phyloP scores from a whole-genome alignment of 2,113 vertebrate species.

The Syrmaticus mikado region DNA sequence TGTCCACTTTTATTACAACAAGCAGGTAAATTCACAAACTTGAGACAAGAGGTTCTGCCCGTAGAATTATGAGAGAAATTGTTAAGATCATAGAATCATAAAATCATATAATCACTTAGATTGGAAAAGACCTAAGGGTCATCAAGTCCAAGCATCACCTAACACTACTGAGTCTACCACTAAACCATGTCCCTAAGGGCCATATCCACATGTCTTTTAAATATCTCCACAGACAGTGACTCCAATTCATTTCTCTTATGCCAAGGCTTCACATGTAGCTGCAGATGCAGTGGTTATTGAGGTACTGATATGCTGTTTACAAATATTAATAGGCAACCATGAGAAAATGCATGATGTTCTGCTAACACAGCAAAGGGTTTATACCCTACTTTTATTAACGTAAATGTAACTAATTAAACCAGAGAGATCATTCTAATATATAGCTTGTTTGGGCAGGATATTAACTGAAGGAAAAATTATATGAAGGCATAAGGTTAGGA shows the following conservation, averaged over 20 bases:
- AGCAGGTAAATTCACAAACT: not conserved
- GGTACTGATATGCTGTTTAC: not conserved
- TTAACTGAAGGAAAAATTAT: slow-evolving; percentile 53
- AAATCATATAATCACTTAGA: not conserved
- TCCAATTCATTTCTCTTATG: not conserved
- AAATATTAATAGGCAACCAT: slow-evolving; percentile 7
- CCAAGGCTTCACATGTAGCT: not conserved
- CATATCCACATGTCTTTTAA: not conserved
- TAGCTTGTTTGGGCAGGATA: slow-evolving; percentile 7
- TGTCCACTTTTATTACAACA: not conserved
- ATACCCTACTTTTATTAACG: not conserved
- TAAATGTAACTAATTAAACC: slow-evolving; percentile 34
- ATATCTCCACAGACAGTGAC: not conserved
- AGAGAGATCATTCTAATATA: slow-evolving; percentile 27
- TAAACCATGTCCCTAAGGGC: not conserved
- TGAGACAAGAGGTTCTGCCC: not conserved
- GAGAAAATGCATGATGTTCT: not conserved
- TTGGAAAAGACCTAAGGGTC: not conserved
- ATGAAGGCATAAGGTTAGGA: slow-evolving; percentile 47
- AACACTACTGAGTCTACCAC: not conserved
- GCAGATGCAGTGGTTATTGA: not conserved
- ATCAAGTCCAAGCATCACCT: not conserved
- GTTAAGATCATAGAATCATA: not conserved
- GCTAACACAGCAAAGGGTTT: not conserved
- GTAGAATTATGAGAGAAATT: not conserved